A percentile compares a stretch with the other conserved stretches of the same genome.
Evolutionary conservation across 1,140 invertebrate species (phyloP).

Genomic region (Mactra quadrangularis): DNA sequence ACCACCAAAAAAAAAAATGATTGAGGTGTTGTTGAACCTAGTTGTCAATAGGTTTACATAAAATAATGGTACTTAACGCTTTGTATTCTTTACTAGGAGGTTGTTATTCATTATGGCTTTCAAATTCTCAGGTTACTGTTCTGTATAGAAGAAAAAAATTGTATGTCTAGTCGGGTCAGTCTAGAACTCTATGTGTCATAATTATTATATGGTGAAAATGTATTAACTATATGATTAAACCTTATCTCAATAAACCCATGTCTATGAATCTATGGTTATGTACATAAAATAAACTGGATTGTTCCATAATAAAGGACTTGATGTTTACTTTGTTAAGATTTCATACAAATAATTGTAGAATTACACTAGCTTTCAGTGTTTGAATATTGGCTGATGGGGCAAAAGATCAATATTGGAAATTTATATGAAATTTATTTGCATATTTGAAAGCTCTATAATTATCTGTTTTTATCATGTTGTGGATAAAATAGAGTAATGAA

Average conservation of each 20-base stretch:
- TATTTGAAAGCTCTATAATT: constrained; percentile 62
- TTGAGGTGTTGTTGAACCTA: no score
- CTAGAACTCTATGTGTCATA: background rate
- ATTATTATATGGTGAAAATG: constrained; percentile 12
- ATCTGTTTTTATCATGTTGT: constrained; percentile 51
- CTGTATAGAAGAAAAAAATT: no score
- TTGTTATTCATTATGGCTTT: no score
- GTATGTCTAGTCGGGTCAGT: no score
- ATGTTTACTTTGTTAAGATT: constrained; percentile 48
- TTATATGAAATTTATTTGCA: constrained; percentile 66
- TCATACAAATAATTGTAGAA: constrained; percentile 55
- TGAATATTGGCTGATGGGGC: constrained; percentile 49
- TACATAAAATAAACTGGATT: constrained; percentile 59
- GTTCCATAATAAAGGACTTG: constrained; percentile 30
- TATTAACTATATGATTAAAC: constrained; percentile 28
- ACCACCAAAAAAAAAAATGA: no score
- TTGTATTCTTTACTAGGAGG: no score
- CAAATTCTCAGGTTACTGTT: no score
- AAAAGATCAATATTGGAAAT: constrained; percentile 63
- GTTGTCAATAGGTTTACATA: no score
- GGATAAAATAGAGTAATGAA: constrained; percentile 61
- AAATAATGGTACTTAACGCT: no score
- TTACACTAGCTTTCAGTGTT: constrained; percentile 43
- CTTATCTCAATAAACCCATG: constrained; percentile 21
- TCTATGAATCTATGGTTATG: constrained; percentile 25